A percentile compares a stretch with the other conserved stretches of the same genome.
Evolutionary conservation across 2,888 invertebrate genomes (phyloP).

Genomic region (Cordilura impudica): DNA sequence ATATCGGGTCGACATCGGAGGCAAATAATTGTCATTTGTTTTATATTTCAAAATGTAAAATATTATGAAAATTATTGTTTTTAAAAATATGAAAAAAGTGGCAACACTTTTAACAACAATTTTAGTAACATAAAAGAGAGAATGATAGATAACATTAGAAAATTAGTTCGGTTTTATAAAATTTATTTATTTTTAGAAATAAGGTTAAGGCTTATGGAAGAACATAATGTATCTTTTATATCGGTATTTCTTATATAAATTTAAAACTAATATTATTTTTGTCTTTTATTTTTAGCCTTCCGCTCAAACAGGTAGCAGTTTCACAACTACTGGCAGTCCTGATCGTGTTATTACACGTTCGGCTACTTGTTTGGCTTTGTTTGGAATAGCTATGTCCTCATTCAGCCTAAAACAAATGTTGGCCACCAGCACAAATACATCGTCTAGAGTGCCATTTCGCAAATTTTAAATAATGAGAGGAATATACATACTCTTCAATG

Average conservation of each 20-base stretch:
- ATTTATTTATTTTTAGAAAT: background rate
- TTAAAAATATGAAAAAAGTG: no score
- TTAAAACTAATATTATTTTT: background rate
- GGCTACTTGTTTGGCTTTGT: slow-evolving; percentile 80
- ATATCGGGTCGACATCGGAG: no score
- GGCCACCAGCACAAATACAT: slow-evolving; percentile 72
- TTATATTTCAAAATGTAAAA: no score
- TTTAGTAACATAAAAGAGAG: no score
- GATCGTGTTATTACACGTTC: slow-evolving; percentile 81
- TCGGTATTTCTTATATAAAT: background rate
- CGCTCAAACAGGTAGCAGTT: slow-evolving; percentile 34
- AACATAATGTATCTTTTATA: no score
- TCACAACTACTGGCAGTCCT: slow-evolving; percentile 71
- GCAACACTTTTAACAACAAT: no score
- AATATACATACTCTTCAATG: background rate
- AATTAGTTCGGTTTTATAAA: no score
- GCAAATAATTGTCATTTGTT: no score
- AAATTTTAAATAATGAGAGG: slow-evolving; percentile 68
- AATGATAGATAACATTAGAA: no score
- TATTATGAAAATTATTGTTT: no score
- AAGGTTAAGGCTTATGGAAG: no score
- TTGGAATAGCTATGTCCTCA: slow-evolving; percentile 81
- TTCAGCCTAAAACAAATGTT: slow-evolving; percentile 83
- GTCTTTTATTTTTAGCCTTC: slow-evolving; percentile 40
- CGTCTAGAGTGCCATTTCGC: slow-evolving; percentile 65